These are phyloP conservation scores for Brachionus manjavacas DNA, from an alignment of 1,140 invertebrate species.

Conservation along the genomic window DNA sequence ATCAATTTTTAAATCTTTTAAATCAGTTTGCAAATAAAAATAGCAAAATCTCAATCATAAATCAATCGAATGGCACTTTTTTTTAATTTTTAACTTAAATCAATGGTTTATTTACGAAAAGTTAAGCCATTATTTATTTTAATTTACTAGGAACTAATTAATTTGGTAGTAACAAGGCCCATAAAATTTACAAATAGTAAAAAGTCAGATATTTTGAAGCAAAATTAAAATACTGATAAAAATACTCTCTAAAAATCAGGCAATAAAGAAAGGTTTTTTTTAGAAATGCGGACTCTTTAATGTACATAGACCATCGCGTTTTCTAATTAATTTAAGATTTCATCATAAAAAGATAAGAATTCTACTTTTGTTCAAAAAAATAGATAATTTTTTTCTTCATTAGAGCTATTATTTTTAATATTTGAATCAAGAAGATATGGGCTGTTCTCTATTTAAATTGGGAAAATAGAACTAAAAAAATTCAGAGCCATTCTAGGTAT, in stretches of 20 bases:
- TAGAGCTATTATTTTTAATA: too few relatives aligned
- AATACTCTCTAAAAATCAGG: not conserved
- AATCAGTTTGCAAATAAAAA: too few relatives aligned
- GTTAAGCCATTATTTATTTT: not conserved
- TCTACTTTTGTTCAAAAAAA: not conserved
- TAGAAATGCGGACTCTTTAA: not conserved
- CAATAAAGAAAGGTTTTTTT: not conserved
- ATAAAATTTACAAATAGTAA: not conserved
- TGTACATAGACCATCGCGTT: not conserved
- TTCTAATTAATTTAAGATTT: not conserved
- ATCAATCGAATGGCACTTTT: not conserved
- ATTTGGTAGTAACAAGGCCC: not conserved
- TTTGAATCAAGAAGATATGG: too few relatives aligned
- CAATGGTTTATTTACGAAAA: not conserved
- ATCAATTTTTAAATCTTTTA: not conserved
- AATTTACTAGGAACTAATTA: not conserved
- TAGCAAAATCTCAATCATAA: not conserved
- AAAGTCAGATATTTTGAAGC: not conserved
- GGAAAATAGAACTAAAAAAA: too few relatives aligned
- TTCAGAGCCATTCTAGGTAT: not conserved
- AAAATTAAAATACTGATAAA: not conserved
- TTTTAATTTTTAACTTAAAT: not conserved
- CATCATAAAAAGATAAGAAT: not conserved
- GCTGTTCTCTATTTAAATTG: too few relatives aligned
- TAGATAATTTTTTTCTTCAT: not conserved